Evolutionary conservation across 2,113 vertebrate genomes (phyloP).

Genomic region (Boleophthalmus pectinirostris): DNA sequence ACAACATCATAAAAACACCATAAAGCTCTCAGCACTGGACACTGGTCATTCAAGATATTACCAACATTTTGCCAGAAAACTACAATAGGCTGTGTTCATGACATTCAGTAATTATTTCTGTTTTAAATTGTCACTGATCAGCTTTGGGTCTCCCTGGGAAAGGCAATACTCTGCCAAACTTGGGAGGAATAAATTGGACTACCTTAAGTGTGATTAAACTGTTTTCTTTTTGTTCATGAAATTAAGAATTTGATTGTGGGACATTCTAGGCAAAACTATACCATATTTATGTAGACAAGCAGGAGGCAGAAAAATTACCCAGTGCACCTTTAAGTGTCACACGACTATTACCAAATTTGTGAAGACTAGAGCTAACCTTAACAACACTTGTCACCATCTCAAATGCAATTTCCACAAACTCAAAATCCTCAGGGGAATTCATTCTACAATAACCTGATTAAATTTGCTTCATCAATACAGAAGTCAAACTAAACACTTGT

Average conservation of each 20-base stretch:
- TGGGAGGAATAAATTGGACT: too few species aligned
- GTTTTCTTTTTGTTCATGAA: too few species aligned
- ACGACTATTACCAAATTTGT: background rate
- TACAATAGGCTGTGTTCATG: background rate
- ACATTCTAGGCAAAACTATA: too few species aligned
- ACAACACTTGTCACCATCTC: background rate
- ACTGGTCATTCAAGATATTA: background rate
- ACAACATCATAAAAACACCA: slow-evolving; percentile 46
- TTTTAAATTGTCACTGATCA: too few species aligned
- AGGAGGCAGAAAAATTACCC: too few species aligned
- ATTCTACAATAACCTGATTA: slow-evolving; percentile 46
- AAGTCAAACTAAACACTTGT: slow-evolving; percentile 44
- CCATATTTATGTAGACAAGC: too few species aligned
- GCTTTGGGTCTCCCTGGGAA: too few species aligned
- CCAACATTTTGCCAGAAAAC: background rate
- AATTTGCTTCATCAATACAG: slow-evolving; percentile 26
- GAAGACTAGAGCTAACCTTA: background rate
- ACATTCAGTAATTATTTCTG: too few species aligned
- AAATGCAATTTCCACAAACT: background rate
- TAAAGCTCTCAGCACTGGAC: slow-evolving; percentile 52
- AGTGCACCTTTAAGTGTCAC: too few species aligned
- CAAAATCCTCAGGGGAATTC: background rate
- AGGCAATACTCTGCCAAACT: too few species aligned
- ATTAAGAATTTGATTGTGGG: too few species aligned
- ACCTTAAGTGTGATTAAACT: too few species aligned